A percentile compares a stretch with the other conserved stretches of the same genome.
These are phyloP conservation scores for Cepphus grylle DNA, from an alignment of 2,113 vertebrate genomes.

Conservation along the genomic window DNA sequence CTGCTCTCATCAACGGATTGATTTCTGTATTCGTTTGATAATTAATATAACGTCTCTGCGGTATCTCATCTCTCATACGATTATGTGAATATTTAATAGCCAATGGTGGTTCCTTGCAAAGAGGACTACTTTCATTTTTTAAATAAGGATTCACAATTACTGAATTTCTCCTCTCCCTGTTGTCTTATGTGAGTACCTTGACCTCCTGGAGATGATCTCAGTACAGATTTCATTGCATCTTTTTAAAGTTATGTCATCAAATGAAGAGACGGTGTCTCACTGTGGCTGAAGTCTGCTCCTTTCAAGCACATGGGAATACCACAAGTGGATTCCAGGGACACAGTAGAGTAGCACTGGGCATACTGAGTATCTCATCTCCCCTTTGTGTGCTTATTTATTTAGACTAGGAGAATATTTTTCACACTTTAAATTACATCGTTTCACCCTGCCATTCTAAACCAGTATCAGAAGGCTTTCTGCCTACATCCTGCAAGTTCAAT, in stretches of 20 bases:
- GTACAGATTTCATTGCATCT: neutral
- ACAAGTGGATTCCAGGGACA: neutral
- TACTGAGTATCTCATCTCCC: neutral
- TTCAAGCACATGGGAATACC: neutral
- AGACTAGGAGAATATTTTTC: neutral
- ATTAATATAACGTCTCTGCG: neutral
- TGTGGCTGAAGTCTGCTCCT: neutral
- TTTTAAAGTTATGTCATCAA: neutral
- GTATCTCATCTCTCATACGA: neutral
- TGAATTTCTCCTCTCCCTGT: neutral
- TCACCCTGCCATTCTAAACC: neutral
- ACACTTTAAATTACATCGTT: neutral
- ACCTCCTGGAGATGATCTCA: neutral
- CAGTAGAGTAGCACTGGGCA: neutral
- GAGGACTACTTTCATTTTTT: neutral
- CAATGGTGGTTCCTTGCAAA: neutral
- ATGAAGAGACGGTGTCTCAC: neutral
- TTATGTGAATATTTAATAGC: neutral
- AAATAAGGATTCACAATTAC: neutral
- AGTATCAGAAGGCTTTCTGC: neutral
- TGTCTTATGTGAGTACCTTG: neutral
- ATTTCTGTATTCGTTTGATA: neutral
- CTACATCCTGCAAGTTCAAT: neutral
- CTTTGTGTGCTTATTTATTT: neutral
- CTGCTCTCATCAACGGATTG: neutral